Conservation (phyloP, 2,797 vertebrate genomes). For the Coendou prehensilis region DNA sequence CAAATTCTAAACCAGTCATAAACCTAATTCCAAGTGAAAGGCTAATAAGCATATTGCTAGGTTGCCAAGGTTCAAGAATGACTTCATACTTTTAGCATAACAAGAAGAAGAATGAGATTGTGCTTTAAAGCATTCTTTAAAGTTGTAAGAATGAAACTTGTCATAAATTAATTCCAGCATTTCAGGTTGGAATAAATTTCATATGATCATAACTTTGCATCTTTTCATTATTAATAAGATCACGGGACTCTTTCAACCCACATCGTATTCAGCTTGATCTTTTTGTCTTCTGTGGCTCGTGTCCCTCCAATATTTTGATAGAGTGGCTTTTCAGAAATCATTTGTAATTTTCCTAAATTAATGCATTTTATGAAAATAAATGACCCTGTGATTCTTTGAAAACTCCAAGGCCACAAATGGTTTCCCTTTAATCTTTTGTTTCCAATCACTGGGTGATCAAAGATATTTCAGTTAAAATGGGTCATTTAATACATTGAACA, state of each 20-base stretch:
- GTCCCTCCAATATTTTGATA: conserved; percentile 80
- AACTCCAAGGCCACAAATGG: conserved; percentile 83
- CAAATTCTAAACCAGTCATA: conserved; percentile 14
- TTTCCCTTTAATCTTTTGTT: conserved; percentile 85
- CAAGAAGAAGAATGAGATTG: conserved; percentile 19
- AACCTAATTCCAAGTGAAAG: conserved; percentile 58
- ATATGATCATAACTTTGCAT: conserved; percentile 82
- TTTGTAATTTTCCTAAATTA: conserved; percentile 87
- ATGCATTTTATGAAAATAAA: conserved; percentile 88
- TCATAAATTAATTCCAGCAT: conserved; percentile 77
- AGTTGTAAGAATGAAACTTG: conserved; percentile 69
- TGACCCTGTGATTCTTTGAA: conserved; percentile 87
- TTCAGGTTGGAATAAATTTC: conserved; percentile 78
- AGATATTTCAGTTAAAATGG: conserved; percentile 84
- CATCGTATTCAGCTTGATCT: conserved; percentile 73
- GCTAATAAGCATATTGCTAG: background rate
- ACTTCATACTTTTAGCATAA: conserved; percentile 66
- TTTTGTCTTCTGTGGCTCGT: conserved; percentile 72
- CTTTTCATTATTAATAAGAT: conserved; percentile 84
- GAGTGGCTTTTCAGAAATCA: conserved; percentile 83
- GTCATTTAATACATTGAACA: conserved; percentile 81
- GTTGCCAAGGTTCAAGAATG: conserved; percentile 16
- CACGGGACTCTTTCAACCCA: conserved; percentile 73
- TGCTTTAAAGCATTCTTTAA: conserved; percentile 71
- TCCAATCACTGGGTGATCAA: conserved; percentile 86